A percentile compares a stretch with the other conserved stretches of the same genome.
Conservation (phyloP, 2,888 invertebrate genomes). For the Disparrhopalites patrizii region DNA sequence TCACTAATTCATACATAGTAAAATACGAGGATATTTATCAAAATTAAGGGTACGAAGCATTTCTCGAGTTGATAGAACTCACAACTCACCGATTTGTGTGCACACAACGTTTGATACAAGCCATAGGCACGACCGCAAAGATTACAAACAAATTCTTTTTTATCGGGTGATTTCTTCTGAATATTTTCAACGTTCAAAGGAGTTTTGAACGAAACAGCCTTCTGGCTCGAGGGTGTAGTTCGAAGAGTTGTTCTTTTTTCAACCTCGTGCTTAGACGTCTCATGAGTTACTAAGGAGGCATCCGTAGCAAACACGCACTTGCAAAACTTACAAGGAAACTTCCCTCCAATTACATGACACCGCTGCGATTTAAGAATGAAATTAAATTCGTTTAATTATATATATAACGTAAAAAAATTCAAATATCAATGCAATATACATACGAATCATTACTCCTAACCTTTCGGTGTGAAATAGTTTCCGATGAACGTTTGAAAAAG, state of each 20-base stretch:
- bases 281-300: slow-evolving; percentile 10
- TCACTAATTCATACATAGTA: too few species aligned
- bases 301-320: slow-evolving; percentile 20
- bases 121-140: slow-evolving; percentile 17
- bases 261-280: slow-evolving; percentile 8
- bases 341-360: slow-evolving; percentile 21
- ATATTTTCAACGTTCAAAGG: neutral
- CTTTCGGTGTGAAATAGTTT: slow-evolving; percentile 24
- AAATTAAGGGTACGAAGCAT: neutral
- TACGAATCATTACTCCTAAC: neutral
- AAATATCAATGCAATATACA: neutral
- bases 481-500: slow-evolving; percentile 20
- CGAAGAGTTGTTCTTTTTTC: neutral
- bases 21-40: too few species aligned
- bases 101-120: slow-evolving; percentile 1
- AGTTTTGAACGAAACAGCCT: neutral
- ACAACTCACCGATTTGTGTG: slow-evolving; percentile 17
- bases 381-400: too few species aligned
- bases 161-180: neutral
- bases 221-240: neutral
- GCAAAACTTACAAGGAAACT: slow-evolving; percentile 21
- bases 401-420: neutral
- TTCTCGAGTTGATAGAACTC: neutral
- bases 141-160: slow-evolving; percentile 17
- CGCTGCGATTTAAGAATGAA: too few species aligned